A percentile compares a stretch with the other conserved stretches of the same genome.
These are phyloP conservation scores for Neosalanx taihuensis DNA, from an alignment of 2,797 vertebrate species.

Conservation along the genomic window DNA sequence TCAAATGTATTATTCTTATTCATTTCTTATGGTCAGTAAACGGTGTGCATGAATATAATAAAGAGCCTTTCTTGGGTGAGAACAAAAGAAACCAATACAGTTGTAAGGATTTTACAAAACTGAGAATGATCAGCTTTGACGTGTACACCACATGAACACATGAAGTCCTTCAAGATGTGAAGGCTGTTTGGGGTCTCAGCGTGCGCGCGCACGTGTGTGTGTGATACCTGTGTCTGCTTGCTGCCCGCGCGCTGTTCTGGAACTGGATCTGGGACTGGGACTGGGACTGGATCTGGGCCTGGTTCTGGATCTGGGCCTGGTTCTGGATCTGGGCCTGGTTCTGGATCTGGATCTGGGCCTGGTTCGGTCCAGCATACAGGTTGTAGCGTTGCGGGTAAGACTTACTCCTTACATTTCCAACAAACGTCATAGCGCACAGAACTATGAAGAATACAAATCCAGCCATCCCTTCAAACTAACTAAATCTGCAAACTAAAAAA, in stretches of 20 bases:
- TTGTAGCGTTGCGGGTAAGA: conserved; percentile 52
- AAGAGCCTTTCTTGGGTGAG: not conserved
- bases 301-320: conserved; percentile 12
- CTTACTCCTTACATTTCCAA: conserved; percentile 33
- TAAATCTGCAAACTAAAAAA: not conserved
- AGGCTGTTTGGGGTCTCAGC: not conserved
- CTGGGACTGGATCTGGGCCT: conserved; percentile 26
- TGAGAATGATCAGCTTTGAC: not conserved
- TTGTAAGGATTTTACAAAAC: not conserved
- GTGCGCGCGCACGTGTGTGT: not conserved
- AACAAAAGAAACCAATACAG: not conserved
- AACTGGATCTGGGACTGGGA: conserved; percentile 2
- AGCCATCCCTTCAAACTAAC: conserved; percentile 24
- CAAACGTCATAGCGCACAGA: conserved; percentile 30
- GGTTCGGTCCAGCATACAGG: conserved; percentile 43
- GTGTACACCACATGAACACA: conserved; percentile 1
- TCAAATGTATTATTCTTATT: not conserved
- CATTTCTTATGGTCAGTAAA: not conserved
- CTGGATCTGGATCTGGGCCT: conserved; percentile 15
- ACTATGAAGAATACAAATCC: conserved; percentile 23
- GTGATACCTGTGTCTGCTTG: conserved; percentile 54
- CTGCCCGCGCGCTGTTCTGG: conserved; percentile 37
- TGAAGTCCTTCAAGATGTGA: conserved; percentile 3
- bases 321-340: conserved; percentile 10
- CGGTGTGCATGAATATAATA: not conserved